Evolutionary conservation across 2,797 vertebrate genomes (phyloP).

Genomic region (Decapterus maruadsi): DNA sequence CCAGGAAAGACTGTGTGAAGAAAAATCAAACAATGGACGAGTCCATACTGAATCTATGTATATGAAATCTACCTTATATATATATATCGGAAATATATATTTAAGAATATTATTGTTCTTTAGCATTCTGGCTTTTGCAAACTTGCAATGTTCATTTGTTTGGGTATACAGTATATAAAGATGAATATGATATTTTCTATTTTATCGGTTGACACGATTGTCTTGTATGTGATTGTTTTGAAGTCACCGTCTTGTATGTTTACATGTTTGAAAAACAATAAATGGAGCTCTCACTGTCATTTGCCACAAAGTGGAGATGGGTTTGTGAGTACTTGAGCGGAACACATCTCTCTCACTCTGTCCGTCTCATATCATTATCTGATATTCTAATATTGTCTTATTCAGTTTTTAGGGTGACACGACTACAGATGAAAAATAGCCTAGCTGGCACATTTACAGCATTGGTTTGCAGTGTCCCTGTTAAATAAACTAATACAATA

Average conservation of each 20-base stretch:
- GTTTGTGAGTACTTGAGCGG: neutral
- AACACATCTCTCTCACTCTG: too few relatives aligned
- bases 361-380: too few relatives aligned
- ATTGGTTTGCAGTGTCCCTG: too few relatives aligned
- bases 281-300: constrained; percentile 74
- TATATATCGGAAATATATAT: constrained; percentile 79
- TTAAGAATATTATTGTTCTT: constrained; percentile 83
- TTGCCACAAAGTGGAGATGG: constrained; percentile 49
- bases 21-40: constrained; percentile 48
- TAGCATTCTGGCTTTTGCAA: constrained; percentile 86
- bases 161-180: constrained; percentile 70
- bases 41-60: constrained; percentile 76
- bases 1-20: constrained; percentile 67
- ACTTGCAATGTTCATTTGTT: constrained; percentile 77
- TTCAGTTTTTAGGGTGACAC: too few relatives aligned
- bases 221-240: constrained; percentile 84
- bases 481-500: too few relatives aligned
- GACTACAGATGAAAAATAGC: too few relatives aligned
- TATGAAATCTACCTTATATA: constrained; percentile 74
- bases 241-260: constrained; percentile 87
- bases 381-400: too few relatives aligned
- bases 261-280: constrained; percentile 86
- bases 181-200: constrained; percentile 78
- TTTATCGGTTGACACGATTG: constrained; percentile 80
- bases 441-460: too few relatives aligned